Conservation (phyloP, 2,888 invertebrate species). For the Idaea biselata region DNA sequence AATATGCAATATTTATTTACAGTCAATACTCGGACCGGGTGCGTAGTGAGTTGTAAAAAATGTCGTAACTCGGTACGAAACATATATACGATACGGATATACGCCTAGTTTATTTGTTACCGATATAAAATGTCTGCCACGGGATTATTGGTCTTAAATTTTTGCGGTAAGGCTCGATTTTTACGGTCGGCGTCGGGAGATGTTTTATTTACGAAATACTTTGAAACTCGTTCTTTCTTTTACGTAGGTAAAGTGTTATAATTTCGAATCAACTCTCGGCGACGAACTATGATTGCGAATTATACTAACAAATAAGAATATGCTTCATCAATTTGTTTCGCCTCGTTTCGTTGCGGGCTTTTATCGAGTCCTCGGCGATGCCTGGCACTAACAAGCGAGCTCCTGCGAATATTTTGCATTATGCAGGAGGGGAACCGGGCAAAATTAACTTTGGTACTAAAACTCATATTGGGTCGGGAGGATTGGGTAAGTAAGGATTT, state of each 20-base stretch:
- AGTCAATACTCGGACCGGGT: constrained; percentile 19
- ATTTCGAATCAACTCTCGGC: constrained; percentile 47
- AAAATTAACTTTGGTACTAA: constrained; percentile 53
- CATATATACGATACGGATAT: constrained; percentile 17
- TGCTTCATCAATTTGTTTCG: constrained; percentile 56
- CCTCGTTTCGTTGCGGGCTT: constrained; percentile 28
- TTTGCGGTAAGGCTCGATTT: constrained; percentile 20
- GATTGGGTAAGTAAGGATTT: constrained; percentile 59
- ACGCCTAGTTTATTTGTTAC: constrained; percentile 24
- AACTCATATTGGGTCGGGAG: constrained; percentile 53
- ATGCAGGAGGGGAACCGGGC: constrained; percentile 46
- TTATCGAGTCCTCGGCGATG: constrained; percentile 10
- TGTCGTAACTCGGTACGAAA: constrained; percentile 25
- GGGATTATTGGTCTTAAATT: constrained; percentile 27
- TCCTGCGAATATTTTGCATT: constrained; percentile 56
- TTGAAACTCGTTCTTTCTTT: constrained; percentile 36
- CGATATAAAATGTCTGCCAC: constrained; percentile 25
- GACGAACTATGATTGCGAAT: constrained; percentile 61
- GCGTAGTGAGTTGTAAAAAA: constrained; percentile 27
- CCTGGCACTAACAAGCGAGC: constrained; percentile 53
- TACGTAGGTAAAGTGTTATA: constrained; percentile 52
- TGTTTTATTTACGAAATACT: constrained; percentile 12
- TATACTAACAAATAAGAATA: constrained; percentile 58
- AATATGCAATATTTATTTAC: constrained; percentile 28
- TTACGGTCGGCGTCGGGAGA: constrained; percentile 13